Percentiles rank a stretch among this genome's conserved stretches.
Conservation (phyloP, 2,113 vertebrate genomes). For the Siphamia tubifer region DNA sequence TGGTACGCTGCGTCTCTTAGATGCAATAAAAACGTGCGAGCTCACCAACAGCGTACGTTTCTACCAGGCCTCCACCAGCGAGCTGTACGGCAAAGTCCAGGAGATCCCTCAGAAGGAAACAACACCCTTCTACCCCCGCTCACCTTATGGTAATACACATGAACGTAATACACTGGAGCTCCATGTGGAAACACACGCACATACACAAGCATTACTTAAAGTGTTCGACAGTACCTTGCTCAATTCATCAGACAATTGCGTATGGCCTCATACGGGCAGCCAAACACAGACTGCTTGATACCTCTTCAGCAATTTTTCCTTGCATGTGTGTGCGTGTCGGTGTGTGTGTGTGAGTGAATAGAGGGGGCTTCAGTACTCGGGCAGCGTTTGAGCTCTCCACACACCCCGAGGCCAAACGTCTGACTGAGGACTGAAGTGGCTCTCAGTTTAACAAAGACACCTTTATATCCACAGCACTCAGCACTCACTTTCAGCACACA, state of each 20-base stretch:
- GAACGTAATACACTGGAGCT: background rate
- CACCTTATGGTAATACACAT: slow-evolving; percentile 88
- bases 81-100: slow-evolving; percentile 97
- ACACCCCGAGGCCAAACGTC: slow-evolving; percentile 62
- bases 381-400: slow-evolving; percentile 52
- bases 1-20: slow-evolving; percentile 92
- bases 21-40: slow-evolving; percentile 95
- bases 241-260: background rate
- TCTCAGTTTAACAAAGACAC: slow-evolving; percentile 78
- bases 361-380: slow-evolving; percentile 27
- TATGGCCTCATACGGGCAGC: slow-evolving; percentile 10
- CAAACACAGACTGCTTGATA: slow-evolving; percentile 11
- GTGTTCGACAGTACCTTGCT: background rate
- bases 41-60: slow-evolving; percentile 91
- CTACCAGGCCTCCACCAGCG: slow-evolving; percentile 98
- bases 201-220: slow-evolving; percentile 4
- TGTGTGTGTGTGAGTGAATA: background rate
- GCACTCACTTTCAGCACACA: slow-evolving; percentile 50
- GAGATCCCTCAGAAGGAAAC: slow-evolving; percentile 98
- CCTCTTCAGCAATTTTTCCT: slow-evolving; percentile 17
- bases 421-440: slow-evolving; percentile 74
- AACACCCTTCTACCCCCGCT: slow-evolving; percentile 98
- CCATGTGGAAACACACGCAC: background rate
- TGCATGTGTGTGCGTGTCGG: background rate
- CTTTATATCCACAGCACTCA: slow-evolving; percentile 73